phyloP scores from a whole-genome alignment of 1,140 invertebrate species.

The Phymorhynchus buccinoides region DNA sequence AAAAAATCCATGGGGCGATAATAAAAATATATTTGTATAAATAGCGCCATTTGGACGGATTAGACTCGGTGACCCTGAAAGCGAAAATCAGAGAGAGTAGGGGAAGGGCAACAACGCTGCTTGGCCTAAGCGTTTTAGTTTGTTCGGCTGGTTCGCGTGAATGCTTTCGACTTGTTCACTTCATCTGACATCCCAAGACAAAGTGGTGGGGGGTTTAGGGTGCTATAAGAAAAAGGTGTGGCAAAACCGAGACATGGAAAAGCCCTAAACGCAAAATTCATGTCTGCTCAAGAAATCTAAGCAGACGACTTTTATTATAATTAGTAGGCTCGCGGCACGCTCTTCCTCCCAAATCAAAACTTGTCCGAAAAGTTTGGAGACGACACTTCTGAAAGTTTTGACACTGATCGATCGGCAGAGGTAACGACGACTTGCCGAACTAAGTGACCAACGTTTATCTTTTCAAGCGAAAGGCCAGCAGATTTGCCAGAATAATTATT shows the following conservation, averaged over 20 bases:
- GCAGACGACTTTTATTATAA: background rate
- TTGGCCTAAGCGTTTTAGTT: too few species aligned
- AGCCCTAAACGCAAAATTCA: background rate
- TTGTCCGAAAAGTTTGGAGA: background rate
- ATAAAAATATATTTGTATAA: background rate
- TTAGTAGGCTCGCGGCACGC: too few species aligned
- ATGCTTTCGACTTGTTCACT: background rate
- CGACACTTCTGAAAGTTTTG: background rate
- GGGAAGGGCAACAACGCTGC: background rate
- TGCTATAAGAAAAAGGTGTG: background rate
- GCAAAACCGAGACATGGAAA: background rate
- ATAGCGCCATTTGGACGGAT: constrained; percentile 11
- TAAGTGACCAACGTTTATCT: background rate
- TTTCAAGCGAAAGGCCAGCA: background rate
- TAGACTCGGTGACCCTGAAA: constrained; percentile 17
- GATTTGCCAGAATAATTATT: too few species aligned
- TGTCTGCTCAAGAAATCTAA: background rate
- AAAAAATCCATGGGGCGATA: background rate
- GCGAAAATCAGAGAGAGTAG: constrained; percentile 8
- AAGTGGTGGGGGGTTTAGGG: too few species aligned
- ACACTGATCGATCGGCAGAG: constrained; percentile 14
- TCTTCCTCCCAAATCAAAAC: background rate
- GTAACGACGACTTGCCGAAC: background rate
- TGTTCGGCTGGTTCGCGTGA: background rate
- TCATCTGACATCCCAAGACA: background rate